A percentile compares a stretch with the other conserved stretches of the same genome.
These are phyloP conservation scores for Chaenogobius annularis DNA, from an alignment of 2,113 vertebrate species.

Conservation along the genomic window DNA sequence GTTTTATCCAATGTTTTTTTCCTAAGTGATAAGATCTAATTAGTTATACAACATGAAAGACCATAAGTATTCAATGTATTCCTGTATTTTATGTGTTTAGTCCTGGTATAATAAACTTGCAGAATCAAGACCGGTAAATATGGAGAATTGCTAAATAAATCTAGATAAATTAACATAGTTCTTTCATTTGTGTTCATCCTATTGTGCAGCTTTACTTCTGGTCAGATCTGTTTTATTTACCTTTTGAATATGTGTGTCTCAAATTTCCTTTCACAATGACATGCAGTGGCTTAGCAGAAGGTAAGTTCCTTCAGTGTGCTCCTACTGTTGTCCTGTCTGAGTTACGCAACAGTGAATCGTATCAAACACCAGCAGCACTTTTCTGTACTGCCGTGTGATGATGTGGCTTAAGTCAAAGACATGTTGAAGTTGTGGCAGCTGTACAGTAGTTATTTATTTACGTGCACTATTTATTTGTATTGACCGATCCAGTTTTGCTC, in stretches of 20 bases:
- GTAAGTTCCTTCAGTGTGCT: conserved; percentile 66
- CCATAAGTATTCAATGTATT: neutral
- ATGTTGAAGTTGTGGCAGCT: conserved; percentile 60
- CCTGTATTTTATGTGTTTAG: no score
- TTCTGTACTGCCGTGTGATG: conserved; percentile 63
- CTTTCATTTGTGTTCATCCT: neutral
- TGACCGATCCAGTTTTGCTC: conserved; percentile 1
- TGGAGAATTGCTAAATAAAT: no score
- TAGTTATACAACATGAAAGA: no score
- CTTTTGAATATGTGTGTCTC: conserved; percentile 44
- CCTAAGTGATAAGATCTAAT: no score
- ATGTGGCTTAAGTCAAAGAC: conserved; percentile 54
- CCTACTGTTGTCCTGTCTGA: conserved; percentile 60
- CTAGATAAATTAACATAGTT: no score
- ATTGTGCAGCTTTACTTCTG: neutral
- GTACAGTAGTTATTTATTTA: conserved; percentile 41
- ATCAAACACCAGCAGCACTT: conserved; percentile 63
- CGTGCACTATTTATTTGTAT: neutral
- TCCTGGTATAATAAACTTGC: neutral
- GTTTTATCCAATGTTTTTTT: no score
- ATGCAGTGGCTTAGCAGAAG: conserved; percentile 71
- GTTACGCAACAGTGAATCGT: conserved; percentile 61
- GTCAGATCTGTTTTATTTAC: conserved; percentile 28
- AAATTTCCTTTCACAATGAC: conserved; percentile 67
- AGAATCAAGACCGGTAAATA: no score